A percentile compares a stretch with the other conserved stretches of the same genome.
phyloP scores from a whole-genome alignment of 2,113 vertebrate species.

The Sarotherodon lohbergeri region DNA sequence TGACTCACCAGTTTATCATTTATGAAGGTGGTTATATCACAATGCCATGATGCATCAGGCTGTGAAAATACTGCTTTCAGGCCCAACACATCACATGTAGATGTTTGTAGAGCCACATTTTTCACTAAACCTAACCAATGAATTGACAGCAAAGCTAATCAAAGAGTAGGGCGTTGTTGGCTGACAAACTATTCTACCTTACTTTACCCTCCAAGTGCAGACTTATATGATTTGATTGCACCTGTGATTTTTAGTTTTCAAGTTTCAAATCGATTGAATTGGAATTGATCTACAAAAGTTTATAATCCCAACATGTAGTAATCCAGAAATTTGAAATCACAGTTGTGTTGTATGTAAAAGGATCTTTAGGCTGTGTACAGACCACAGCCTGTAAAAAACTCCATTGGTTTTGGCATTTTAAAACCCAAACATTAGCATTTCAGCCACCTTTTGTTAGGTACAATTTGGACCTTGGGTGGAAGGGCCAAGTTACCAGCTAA shows the following conservation, averaged over 20 bases:
- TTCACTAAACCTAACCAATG: not conserved
- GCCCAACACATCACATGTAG: not conserved
- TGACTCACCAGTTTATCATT: not conserved
- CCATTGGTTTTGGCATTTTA: not conserved
- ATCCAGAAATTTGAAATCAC: not conserved
- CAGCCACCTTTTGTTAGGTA: not conserved
- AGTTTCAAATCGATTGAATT: not conserved
- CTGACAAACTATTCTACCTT: not conserved
- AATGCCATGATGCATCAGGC: not conserved
- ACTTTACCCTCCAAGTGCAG: not conserved
- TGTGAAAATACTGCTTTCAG: not conserved
- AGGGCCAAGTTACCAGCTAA: not conserved
- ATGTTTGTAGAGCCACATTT: not conserved
- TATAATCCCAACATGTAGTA: not conserved
- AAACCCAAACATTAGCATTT: not conserved
- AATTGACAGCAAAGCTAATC: not conserved
- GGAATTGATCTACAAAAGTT: not conserved
- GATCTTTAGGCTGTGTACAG: not conserved
- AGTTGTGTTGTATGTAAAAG: not conserved
- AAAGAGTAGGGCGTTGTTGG: not conserved
- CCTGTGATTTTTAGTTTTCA: not conserved
- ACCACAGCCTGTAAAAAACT: not conserved
- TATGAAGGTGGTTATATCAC: not conserved
- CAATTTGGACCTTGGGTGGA: not conserved
- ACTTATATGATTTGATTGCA: not conserved